Conservation (phyloP, 2,113 vertebrate species). For the Salvelinus fontinalis region DNA sequence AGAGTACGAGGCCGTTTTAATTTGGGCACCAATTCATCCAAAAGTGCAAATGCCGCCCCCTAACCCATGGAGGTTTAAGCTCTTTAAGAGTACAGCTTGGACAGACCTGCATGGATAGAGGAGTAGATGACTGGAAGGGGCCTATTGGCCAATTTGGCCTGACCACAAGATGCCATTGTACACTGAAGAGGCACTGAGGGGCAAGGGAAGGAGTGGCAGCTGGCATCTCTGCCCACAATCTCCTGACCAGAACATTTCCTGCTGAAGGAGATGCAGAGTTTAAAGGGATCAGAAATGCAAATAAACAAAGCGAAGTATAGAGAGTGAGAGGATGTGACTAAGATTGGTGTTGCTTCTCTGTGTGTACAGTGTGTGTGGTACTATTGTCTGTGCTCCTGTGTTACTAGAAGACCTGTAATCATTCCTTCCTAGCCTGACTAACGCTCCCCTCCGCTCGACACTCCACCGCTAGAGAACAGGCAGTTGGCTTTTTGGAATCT, state of each 20-base stretch:
- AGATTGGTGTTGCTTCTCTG: neutral
- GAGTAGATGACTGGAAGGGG: too few relatives aligned
- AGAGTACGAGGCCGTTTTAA: too few relatives aligned
- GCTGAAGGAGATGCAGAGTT: conserved; percentile 41
- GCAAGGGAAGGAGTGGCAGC: conserved; percentile 40
- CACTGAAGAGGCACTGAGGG: conserved; percentile 38
- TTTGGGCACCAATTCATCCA: too few relatives aligned
- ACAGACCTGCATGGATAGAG: too few relatives aligned
- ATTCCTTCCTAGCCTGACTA: neutral
- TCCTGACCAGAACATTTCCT: conserved; percentile 25
- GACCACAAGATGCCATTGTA: conserved; percentile 27
- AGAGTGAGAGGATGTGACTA: neutral
- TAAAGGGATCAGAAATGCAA: conserved; percentile 25
- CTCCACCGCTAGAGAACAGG: conserved; percentile 12
- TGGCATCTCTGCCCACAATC: conserved; percentile 30
- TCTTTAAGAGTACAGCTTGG: too few relatives aligned
- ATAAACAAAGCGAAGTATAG: conserved; percentile 7
- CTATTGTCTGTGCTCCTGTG: too few relatives aligned
- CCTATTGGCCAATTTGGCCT: too few relatives aligned
- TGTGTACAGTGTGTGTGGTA: too few relatives aligned
- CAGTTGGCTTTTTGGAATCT: conserved; percentile 47
- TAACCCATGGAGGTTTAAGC: too few relatives aligned
- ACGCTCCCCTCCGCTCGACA: neutral
- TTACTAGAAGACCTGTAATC: too few relatives aligned
- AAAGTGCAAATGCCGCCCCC: too few relatives aligned